Evolutionary conservation across 2,113 vertebrate genomes (phyloP), one percentile per base, ranked within the genome.

Genomic region (Zosterops hypoxanthus): DNA sequence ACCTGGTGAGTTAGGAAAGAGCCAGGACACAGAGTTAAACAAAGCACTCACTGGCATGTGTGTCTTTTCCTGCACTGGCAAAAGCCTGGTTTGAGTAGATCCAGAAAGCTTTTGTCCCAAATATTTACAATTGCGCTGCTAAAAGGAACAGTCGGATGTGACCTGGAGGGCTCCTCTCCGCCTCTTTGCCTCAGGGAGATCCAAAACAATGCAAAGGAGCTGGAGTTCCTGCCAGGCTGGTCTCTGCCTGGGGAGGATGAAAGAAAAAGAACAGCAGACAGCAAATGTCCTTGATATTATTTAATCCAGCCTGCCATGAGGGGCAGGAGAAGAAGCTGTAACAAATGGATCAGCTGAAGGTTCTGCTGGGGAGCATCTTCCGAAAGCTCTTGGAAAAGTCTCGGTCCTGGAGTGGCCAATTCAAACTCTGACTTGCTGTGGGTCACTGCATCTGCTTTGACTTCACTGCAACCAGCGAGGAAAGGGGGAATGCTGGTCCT

Each of bases 71-170:
- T 72, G 50, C 34, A 39, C 64, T 68, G 79, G 68, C 68, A 95
- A 70, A 82, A 76, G 17, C 44, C 33, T 3, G 8, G 8, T 83
- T 94, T 91, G 82, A 94, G 79, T 29, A 57, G 56, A 96, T 92
- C 71, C 90, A 95, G 94, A 95, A 91, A 82, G 64, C 82, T 90
- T 88, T 85, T 88, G 75, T 92, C 85, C 63, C 84, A 95, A 95
- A 92, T 88, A 96, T 96, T 95, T 91, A 91, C 78, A 92, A 64
- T 61, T 65, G 42, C 1, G 0, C 44, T 77, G 69, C 92, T 96
- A 42, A 94, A 95, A 91, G 73, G 86, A 96, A 23, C 77, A 79
- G 72, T 73, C 0, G 11, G 77, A 50, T 94, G 34, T 92, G 93
- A 91, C 78, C 85, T 72, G 61, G 53, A 53, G 70, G 63, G 41